Percentiles rank a stretch among this genome's conserved stretches.
phyloP scores from a whole-genome alignment of 2,797 vertebrate genomes.

The Fringilla coelebs region DNA sequence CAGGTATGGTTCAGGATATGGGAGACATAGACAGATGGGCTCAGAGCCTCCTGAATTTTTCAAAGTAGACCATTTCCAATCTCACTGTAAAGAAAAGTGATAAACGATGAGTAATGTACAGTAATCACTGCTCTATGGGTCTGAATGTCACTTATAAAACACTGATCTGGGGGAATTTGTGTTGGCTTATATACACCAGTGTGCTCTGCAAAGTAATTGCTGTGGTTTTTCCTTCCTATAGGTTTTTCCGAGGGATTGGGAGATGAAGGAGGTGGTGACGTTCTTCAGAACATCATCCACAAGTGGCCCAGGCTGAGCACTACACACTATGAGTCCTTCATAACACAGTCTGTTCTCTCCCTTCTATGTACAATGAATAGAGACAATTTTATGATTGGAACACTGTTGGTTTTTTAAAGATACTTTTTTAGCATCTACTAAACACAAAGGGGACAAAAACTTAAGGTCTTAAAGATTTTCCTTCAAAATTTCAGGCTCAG shows the following conservation, averaged over 20 bases:
- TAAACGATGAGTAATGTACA: not conserved
- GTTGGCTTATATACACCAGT: not conserved
- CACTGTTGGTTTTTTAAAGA: not conserved
- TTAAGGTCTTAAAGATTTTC: not conserved
- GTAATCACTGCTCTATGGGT: not conserved
- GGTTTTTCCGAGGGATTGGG: not conserved
- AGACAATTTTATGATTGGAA: not conserved
- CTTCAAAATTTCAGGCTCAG: not conserved
- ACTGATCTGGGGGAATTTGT: not conserved
- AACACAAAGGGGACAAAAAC: not conserved
- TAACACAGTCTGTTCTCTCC: not conserved
- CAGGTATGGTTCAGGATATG: not conserved
- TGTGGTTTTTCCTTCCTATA: not conserved
- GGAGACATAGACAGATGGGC: not conserved
- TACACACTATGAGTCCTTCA: not conserved
- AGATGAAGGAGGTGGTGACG: not conserved
- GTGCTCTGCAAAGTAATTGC: not conserved
- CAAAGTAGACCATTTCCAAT: not conserved
- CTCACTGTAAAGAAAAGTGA: not conserved
- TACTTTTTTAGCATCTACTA: not conserved
- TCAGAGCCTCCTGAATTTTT: not conserved
- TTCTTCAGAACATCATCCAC: not conserved
- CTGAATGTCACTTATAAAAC: not conserved
- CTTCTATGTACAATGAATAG: not conserved
- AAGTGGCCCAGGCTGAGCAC: not conserved